Evolutionary conservation across 1,140 invertebrate genomes (phyloP).

Genomic region (Sinella curviseta): DNA sequence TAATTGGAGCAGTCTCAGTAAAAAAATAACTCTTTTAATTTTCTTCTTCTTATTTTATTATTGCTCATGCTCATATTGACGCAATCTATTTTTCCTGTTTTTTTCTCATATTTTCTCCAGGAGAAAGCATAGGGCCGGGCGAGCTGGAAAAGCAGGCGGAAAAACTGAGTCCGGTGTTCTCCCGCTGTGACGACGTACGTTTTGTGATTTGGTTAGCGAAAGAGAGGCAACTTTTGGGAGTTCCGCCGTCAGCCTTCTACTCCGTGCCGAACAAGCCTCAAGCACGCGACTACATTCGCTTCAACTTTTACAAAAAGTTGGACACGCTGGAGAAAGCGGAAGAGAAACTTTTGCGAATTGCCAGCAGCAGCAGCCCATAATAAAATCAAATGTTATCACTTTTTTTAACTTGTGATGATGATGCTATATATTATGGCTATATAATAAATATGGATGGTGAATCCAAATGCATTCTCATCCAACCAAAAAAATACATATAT

Average conservation of each 20-base stretch:
- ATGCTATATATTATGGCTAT: too few species aligned
- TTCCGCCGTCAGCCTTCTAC: constrained; percentile 94
- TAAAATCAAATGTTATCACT: too few species aligned
- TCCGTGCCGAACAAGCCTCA: constrained; percentile 75
- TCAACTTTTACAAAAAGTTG: constrained; percentile 51
- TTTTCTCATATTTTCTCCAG: too few species aligned
- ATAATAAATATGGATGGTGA: too few species aligned
- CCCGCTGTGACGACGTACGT: constrained; percentile 75
- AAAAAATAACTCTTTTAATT: constrained; percentile 53
- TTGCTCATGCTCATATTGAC: constrained; percentile 57
- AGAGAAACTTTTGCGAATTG: constrained; percentile 17
- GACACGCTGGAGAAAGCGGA: constrained; percentile 40
- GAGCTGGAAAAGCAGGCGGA: constrained; percentile 58
- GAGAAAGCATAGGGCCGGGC: constrained; percentile 60
- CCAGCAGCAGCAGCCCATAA: background rate
- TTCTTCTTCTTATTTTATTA: constrained; percentile 16
- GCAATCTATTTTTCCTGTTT: too few species aligned
- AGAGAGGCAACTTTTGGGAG: constrained; percentile 87
- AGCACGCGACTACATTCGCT: constrained; percentile 81
- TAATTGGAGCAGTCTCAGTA: constrained; percentile 74
- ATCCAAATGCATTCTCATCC: too few species aligned
- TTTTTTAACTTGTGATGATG: too few species aligned
- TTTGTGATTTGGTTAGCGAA: constrained; percentile 95
- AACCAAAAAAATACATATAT: too few species aligned
- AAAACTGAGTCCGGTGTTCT: constrained; percentile 51